These are phyloP conservation scores for Coelogynopora nodosa DNA, from an alignment of 2,888 invertebrate genomes.

Conservation along the genomic window DNA sequence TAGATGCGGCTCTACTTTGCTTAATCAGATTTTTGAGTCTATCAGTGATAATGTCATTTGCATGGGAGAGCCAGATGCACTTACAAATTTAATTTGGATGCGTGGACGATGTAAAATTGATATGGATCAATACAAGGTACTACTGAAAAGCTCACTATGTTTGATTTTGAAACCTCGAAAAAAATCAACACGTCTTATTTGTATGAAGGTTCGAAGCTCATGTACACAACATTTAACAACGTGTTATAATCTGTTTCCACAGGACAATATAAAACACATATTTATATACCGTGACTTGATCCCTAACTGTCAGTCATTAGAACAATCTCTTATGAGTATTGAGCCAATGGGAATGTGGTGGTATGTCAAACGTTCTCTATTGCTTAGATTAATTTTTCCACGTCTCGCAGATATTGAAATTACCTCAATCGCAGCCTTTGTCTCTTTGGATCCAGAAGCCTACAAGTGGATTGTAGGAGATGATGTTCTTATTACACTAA, in stretches of 20 bases:
- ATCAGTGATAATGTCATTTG: constrained; percentile 51
- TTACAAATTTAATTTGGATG: constrained; percentile 49
- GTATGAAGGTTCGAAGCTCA: neutral
- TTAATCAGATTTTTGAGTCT: constrained; percentile 53
- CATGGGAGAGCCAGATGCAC: constrained; percentile 53
- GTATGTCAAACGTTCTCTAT: neutral
- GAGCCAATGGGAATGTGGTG: neutral
- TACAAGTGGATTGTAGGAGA: neutral
- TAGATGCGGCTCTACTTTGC: constrained; percentile 53
- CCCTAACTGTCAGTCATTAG: neutral
- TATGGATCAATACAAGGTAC: neutral
- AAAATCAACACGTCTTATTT: neutral
- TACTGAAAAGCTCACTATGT: neutral
- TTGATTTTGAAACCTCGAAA: neutral
- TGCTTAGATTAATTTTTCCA: neutral
- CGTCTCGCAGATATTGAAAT: neutral
- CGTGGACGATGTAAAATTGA: neutral
- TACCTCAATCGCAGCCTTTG: neutral
- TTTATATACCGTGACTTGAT: neutral
- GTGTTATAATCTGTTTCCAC: neutral
- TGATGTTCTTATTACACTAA: neutral
- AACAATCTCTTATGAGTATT: neutral
- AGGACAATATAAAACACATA: neutral
- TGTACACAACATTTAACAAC: neutral
- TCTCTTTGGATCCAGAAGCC: neutral